Base-by-base conservation (phyloP, 1,140 invertebrate genomes). In the Elymnias hypermnestra region DNA sequence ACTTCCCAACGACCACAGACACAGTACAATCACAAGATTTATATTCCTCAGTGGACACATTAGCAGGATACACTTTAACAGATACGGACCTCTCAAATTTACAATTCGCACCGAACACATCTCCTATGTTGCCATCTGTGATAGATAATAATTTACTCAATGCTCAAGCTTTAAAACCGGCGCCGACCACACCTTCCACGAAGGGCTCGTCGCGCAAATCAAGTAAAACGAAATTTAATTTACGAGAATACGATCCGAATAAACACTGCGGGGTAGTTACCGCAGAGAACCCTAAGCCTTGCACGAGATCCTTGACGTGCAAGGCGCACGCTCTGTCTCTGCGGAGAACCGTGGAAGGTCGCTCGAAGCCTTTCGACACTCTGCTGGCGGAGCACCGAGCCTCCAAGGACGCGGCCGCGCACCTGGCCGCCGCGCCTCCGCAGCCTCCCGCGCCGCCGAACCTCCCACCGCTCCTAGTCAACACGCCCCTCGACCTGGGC, bases 241-340 rank as follows among this genome's bases (percentile, higher is more conserved):
- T 91, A 39, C 87, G 93, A 40, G 92, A 94, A 63, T 95, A 94
- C 78, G 92, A 95, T 73, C 90, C 94, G 2, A 91, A 95, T 59
- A 90, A 92, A 38, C 94, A 95, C 63, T 95, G 94, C 76, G 94
- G 94, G 1, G 94, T 94, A 1, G 86, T 88, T 57, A 89, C 89
- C 40, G 87, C 89, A 2, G 92, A 93, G 53, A 90, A 88, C 36
- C 87, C 88, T 1, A 93, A 92, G 61, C 92, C 91, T 0, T 96
- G 94, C 72, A 94, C 93, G 13, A 84, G 94, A 15, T 95, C 93
- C 6, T 87, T 95, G 7, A 95, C 94, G 0, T 96, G 94, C 74
- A 95, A 95, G 85, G 92, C 93, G 8, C 94, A 95, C 85, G 91
- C 93, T 3, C 87, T 95, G 37, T 92, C 92, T 14, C 61, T 94